phyloP scores from a whole-genome alignment of 2,113 vertebrate genomes.

The Ctenomys sociabilis region DNA sequence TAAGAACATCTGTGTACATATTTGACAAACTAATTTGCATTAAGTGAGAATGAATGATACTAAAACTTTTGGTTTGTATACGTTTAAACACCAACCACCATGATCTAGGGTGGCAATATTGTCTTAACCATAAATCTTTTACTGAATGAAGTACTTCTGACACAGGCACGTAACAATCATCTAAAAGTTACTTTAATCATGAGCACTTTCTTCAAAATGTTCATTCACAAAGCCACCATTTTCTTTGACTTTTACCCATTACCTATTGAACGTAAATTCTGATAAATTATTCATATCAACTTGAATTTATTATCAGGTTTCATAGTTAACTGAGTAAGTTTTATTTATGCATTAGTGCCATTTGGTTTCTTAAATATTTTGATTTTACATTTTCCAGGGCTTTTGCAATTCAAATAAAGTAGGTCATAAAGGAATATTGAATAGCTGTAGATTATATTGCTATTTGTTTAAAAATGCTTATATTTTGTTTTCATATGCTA shows the following conservation, averaged over 20 bases:
- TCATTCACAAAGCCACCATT: not conserved
- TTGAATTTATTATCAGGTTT: not conserved
- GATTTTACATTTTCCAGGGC: not conserved
- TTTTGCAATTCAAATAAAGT: conserved; percentile 40
- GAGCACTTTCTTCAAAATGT: conserved; percentile 5
- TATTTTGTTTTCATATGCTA: not conserved
- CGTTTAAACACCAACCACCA: not conserved
- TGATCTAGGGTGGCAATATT: not conserved
- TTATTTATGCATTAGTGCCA: not conserved
- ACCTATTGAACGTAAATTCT: conserved; percentile 40
- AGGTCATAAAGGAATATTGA: not conserved
- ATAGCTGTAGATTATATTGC: conserved; percentile 29
- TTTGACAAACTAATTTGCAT: conserved; percentile 3
- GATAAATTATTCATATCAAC: conserved; percentile 4
- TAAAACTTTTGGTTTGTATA: conserved; percentile 10
- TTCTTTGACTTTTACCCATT: not conserved
- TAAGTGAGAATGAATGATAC: conserved; percentile 38
- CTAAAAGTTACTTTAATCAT: conserved; percentile 28
- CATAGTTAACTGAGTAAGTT: conserved; percentile 5
- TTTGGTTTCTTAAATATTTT: conserved; percentile 37
- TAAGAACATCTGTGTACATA: not conserved
- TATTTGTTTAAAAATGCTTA: not conserved
- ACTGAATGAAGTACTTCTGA: conserved; percentile 40
- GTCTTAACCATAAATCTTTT: not conserved
- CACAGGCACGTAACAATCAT: not conserved